Base-by-base conservation (phyloP, 2,113 vertebrate genomes). In the Microcebus griseorufus region DNA sequence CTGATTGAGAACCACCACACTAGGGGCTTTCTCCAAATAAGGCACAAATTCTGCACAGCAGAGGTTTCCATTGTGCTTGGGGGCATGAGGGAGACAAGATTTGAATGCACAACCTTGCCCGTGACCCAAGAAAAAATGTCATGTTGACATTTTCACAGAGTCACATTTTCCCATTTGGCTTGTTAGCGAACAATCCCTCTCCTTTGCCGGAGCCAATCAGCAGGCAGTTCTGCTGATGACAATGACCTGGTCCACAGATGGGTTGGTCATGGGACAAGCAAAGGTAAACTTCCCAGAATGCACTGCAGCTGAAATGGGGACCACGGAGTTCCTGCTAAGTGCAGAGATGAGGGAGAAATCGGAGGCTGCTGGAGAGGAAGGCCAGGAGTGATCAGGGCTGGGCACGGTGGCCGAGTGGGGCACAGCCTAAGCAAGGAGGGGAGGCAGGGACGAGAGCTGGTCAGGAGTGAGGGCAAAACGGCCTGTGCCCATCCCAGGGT, bases 141-240 rank as follows among this genome's bases (percentile, higher is more conserved):
- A 67, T 27, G 20, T 6, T 88, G 92, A 91, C 96, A 88, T 93
- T 96, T 87, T 48, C 60, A 79, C 83, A 25, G 82, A 93, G 78
- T 89, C 90, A 34, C 48, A 1, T 32, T 73, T 58, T 22, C 78
- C 76, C 60, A 48, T 75, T 76, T 55, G 88, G 81, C 84, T 83
- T 79, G 14, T 78, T 34, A 29, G 76, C 53, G 72, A 87, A 42
- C 73, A 82, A 0, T 25, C 87, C 42, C 58, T 90, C 51, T 69
- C 37, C 29, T 93, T 83, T 51, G 76, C 37, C 39, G 32, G 67
- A 93, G 67, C 76, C 84, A 72, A 53, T 80, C 67, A n/a, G n/a
- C 60, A 53, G 72, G 91, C 32, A 53, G 79, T 58, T 93, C 81
- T 55, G 55, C 55, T 48, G 67, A 32, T 45, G 79, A 81, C 1